These are phyloP conservation scores for Tipula lateralis DNA, from an alignment of 2,888 invertebrate species.

Conservation along the genomic window DNA sequence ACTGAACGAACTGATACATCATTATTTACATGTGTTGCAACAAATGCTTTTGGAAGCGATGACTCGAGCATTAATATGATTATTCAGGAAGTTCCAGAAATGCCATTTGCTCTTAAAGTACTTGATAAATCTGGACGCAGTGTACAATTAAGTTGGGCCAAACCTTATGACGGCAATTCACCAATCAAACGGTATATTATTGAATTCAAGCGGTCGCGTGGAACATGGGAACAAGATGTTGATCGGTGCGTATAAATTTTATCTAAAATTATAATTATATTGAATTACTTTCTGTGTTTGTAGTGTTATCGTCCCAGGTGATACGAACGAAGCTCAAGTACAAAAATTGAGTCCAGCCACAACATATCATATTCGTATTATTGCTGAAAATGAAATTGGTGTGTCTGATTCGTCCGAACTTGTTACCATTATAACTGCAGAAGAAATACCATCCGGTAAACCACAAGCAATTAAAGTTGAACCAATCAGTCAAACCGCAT, in stretches of 20 bases:
- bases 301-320: slow-evolving; percentile 76
- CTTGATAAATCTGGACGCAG: slow-evolving; percentile 86
- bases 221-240: slow-evolving; percentile 77
- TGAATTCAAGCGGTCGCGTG: slow-evolving; percentile 83
- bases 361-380: slow-evolving; percentile 86
- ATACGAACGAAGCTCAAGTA: slow-evolving; percentile 82
- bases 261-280: background rate
- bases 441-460: slow-evolving; percentile 82
- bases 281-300: background rate
- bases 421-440: slow-evolving; percentile 91
- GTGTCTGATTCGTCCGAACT: slow-evolving; percentile 89
- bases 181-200: slow-evolving; percentile 84
- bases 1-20: slow-evolving; percentile 87
- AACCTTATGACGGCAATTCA: slow-evolving; percentile 88
- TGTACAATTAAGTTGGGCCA: slow-evolving; percentile 87
- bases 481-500: slow-evolving; percentile 78
- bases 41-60: slow-evolving; percentile 89
- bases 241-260: slow-evolving; percentile 52
- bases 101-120: slow-evolving; percentile 83
- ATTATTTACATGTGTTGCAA: slow-evolving; percentile 85
- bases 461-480: slow-evolving; percentile 81
- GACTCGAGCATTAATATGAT: slow-evolving; percentile 95
- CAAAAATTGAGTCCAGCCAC: slow-evolving; percentile 86
- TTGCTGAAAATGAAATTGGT: slow-evolving; percentile 90
- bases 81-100: slow-evolving; percentile 77